Conservation (phyloP, 2,113 vertebrate genomes). For the Picathartes gymnocephalus region DNA sequence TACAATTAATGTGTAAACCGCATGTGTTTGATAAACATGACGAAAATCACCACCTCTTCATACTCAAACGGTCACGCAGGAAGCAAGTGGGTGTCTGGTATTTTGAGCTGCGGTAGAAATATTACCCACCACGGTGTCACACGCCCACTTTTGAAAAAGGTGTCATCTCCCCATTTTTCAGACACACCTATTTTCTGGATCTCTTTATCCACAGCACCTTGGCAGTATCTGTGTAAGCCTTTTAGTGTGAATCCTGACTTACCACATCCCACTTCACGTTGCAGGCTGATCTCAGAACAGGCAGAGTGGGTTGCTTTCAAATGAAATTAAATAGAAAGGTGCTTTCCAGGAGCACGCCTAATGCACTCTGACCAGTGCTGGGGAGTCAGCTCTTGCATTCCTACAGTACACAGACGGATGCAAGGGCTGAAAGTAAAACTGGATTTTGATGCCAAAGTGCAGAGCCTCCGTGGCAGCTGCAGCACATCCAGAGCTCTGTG, state of each 20-base stretch:
- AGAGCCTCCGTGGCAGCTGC: not conserved
- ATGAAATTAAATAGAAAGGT: not conserved
- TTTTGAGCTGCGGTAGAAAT: not conserved
- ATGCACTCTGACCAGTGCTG: not conserved
- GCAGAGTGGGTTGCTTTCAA: not conserved
- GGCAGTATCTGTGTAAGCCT: not conserved
- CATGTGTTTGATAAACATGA: not conserved
- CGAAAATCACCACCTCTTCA: not conserved
- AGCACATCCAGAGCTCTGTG: not conserved
- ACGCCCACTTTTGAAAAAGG: not conserved
- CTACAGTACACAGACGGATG: not conserved
- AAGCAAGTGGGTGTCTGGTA: not conserved
- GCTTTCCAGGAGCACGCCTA: not conserved
- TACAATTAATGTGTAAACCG: not conserved
- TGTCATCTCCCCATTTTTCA: not conserved
- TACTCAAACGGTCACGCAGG: not conserved
- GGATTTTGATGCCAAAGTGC: not conserved
- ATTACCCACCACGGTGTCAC: not conserved
- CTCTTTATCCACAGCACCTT: not conserved
- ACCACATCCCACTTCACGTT: fast-evolving
- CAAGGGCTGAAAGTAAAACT: not conserved
- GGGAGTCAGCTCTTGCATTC: not conserved
- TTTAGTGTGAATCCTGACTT: not conserved
- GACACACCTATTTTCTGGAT: not conserved
- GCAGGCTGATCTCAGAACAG: not conserved